Conservation (phyloP, 2,888 invertebrate species). For the Hybos culiciformis region DNA sequence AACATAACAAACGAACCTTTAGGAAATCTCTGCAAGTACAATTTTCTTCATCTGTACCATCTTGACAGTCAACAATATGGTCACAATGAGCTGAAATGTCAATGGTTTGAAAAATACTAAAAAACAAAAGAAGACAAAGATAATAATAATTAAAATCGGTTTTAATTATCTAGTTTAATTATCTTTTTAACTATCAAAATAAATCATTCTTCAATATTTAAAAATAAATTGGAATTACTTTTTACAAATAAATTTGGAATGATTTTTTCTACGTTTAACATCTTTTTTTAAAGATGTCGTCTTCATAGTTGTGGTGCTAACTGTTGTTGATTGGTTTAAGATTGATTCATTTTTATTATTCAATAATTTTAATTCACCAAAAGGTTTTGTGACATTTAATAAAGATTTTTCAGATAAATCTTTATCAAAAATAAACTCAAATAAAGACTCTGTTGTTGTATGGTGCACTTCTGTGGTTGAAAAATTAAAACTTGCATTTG, state of each 20-base stretch:
- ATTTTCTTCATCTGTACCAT: slow-evolving; percentile 61
- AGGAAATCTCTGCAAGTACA: slow-evolving; percentile 63
- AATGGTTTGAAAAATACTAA: slow-evolving; percentile 52
- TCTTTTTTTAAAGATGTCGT: too few relatives aligned
- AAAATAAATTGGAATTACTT: background rate
- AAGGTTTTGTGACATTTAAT: too few relatives aligned
- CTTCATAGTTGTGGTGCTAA: too few relatives aligned
- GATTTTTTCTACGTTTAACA: background rate
- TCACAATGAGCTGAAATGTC: slow-evolving; percentile 49
- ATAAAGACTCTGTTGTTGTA: too few relatives aligned
- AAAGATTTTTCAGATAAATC: too few relatives aligned
- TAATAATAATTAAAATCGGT: background rate
- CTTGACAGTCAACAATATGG: slow-evolving; percentile 60
- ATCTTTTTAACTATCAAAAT: background rate
- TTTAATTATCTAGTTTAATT: background rate
- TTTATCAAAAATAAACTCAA: too few relatives aligned
- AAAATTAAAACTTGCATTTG: too few relatives aligned
- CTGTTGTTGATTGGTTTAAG: too few relatives aligned
- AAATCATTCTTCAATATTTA: background rate
- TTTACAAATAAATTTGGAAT: background rate
- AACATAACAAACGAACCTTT: slow-evolving; percentile 21
- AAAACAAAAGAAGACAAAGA: slow-evolving; percentile 21
- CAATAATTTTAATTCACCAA: too few relatives aligned
- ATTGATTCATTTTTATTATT: too few relatives aligned
- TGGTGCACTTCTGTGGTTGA: too few relatives aligned